phyloP scores from a whole-genome alignment of 2,797 vertebrate genomes.

The Pantherophis vulpinus region DNA sequence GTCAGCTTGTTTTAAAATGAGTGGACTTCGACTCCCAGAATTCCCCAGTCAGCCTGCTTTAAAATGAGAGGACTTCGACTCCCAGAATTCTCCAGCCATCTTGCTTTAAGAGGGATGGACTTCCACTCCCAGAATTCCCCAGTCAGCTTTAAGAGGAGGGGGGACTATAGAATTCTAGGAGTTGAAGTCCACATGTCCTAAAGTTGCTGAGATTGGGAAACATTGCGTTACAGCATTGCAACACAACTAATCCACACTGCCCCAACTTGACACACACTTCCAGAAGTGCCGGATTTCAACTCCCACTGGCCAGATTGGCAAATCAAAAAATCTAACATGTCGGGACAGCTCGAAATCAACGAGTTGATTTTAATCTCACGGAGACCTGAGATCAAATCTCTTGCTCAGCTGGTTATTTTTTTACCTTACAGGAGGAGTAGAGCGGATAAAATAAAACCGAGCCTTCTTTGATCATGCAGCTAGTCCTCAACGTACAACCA shows the following conservation, averaged over 20 bases:
- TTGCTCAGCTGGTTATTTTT: background rate
- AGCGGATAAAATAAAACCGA: background rate
- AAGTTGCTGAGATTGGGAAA: background rate
- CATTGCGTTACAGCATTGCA: background rate
- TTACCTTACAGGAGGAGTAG: background rate
- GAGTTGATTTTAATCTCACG: background rate
- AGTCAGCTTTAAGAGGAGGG: background rate
- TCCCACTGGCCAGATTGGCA: background rate
- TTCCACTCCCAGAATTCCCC: too few relatives aligned
- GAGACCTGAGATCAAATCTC: background rate
- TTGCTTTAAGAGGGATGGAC: too few relatives aligned
- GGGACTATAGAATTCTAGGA: background rate
- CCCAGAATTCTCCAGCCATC: too few relatives aligned
- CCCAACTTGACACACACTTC: background rate
- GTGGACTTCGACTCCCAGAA: too few relatives aligned
- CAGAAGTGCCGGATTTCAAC: background rate
- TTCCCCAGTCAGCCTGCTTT: too few relatives aligned
- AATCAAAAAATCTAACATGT: background rate
- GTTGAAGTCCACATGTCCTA: background rate
- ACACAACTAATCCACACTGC: background rate
- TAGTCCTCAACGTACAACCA: background rate
- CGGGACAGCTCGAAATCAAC: background rate
- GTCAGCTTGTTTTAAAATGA: fast-evolving
- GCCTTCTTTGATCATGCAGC: background rate
- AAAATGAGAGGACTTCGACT: too few relatives aligned